Percentiles rank a stretch among this genome's conserved stretches.
Evolutionary conservation across 1,140 invertebrate genomes (phyloP).

Genomic region (Wasmannia auropunctata): DNA sequence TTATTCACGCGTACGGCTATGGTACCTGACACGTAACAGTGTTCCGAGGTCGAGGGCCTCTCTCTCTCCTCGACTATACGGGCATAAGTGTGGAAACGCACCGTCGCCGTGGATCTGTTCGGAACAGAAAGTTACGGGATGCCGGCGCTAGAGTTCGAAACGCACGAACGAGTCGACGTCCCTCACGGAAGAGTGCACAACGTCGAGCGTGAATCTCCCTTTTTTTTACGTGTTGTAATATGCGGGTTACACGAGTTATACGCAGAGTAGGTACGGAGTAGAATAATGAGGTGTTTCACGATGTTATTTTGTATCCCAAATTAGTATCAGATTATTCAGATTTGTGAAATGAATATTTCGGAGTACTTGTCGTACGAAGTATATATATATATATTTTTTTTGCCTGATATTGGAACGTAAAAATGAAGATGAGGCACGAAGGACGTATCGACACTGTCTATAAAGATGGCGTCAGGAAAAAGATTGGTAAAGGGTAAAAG

Average conservation of each 20-base stretch:
- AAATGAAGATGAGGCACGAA: neutral
- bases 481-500: constrained; percentile 73
- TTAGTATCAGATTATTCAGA: neutral
- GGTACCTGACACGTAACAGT: constrained; percentile 75
- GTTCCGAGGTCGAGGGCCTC: constrained; percentile 72
- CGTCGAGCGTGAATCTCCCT: constrained; percentile 15
- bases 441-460: constrained; percentile 46
- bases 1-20: constrained; percentile 75
- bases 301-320: neutral
- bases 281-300: neutral
- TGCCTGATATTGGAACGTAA: neutral
- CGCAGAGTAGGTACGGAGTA: neutral
- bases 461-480: constrained; percentile 57
- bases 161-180: constrained; percentile 2
- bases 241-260: constrained; percentile 5
- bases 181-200: constrained; percentile 18
- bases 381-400: too few species aligned
- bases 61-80: constrained; percentile 42
- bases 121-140: constrained; percentile 54
- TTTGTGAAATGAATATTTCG: neutral
- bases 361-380: neutral
- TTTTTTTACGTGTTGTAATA: constrained; percentile 35
- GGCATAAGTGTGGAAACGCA: constrained; percentile 65
- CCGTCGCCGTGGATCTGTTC: constrained; percentile 46
- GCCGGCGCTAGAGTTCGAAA: constrained; percentile 48